phyloP scores from a whole-genome alignment of 1,140 invertebrate genomes.

The Drosophila nigrodunni region DNA sequence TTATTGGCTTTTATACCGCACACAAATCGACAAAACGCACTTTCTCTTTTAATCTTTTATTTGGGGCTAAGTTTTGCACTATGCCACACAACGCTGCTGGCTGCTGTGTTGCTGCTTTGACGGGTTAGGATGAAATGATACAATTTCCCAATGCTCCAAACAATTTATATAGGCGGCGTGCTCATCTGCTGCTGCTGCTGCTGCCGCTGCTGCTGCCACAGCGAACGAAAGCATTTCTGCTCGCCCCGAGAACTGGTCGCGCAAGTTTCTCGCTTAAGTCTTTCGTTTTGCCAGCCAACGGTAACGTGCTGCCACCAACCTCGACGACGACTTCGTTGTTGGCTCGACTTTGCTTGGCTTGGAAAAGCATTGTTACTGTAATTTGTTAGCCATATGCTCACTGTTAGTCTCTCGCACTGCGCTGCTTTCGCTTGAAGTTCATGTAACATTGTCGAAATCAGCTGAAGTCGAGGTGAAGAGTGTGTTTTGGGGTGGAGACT shows the following conservation, averaged over 20 bases:
- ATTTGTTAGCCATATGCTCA: constrained; percentile 65
- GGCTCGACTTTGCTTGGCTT: constrained; percentile 31
- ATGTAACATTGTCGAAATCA: constrained; percentile 84
- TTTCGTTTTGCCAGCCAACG: constrained; percentile 81
- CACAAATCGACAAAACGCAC: constrained; percentile 69
- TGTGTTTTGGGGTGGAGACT: constrained; percentile 9
- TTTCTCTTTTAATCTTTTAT: constrained; percentile 69
- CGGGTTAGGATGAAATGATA: constrained; percentile 85
- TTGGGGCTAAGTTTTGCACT: constrained; percentile 46
- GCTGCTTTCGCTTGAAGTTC: constrained; percentile 81
- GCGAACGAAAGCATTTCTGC: constrained; percentile 75
- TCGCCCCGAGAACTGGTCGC: constrained; percentile 69
- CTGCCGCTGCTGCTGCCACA: constrained; percentile 15
- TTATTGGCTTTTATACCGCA: constrained; percentile 57
- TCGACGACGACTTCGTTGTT: constrained; percentile 15
- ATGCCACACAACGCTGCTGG: constrained; percentile 68
- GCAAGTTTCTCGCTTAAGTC: constrained; percentile 84
- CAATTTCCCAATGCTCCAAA: constrained; percentile 82
- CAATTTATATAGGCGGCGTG: constrained; percentile 84
- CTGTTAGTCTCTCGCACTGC: constrained; percentile 24
- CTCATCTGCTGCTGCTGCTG: constrained; percentile 64
- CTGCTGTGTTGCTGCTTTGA: constrained; percentile 84
- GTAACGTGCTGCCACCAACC: constrained; percentile 53
- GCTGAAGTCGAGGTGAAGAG: constrained; percentile 21
- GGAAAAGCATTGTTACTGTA: constrained; percentile 77